Base-by-base conservation (phyloP, 2,888 invertebrate genomes). In the Palloptera scutellata region DNA sequence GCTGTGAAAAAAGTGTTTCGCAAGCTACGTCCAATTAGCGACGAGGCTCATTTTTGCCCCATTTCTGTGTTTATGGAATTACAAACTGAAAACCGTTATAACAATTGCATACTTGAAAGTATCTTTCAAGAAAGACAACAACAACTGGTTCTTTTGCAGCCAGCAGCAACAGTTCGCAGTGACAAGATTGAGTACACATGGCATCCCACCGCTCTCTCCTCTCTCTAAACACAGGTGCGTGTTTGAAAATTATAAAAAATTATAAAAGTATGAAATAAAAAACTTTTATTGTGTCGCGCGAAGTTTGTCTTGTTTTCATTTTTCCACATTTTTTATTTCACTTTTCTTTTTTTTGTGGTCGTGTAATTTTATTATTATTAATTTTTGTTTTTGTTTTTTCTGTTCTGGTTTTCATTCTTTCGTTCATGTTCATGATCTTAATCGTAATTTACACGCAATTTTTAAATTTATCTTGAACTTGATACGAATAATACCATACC, bases 391-490 rank as follows among this genome's bases (percentile, higher is more conserved):
- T 12, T 57, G 15, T 13, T 13, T 59, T 53, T 55, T 54, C 40
- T 68, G 30, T 42, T 43, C 19, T 60, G 40, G 43, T 61, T 53
- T 61, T 62, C 52, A 19, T 42, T 52, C 5, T 30, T 64, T 67
- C 61, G 60, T 55, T 71, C 17, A 15, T 42, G 45, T 65, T 55
- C 30, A 62, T 61, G 73, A 72, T 73, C 70, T 71, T 76, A 70
- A 75, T 76, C 72, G 67, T 69, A 57, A 71, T 70, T 72, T 72
- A 72, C 78, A 78, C 78, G 77, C 77, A 76, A 74, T 71, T 70
- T 73, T 59, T 65, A 67, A 67, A 67, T 72, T 72, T 70, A 67
- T 66, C 69, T 70, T 73, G 73, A 73, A 73, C 73, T 73, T 73
- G 73, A 70, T 68, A 67, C 48, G 55, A 57, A 40, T 41, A 42